Evolutionary conservation across 2,888 invertebrate species (phyloP), one percentile per base, ranked within the genome.

Genomic region (Lymantria dispar): DNA sequence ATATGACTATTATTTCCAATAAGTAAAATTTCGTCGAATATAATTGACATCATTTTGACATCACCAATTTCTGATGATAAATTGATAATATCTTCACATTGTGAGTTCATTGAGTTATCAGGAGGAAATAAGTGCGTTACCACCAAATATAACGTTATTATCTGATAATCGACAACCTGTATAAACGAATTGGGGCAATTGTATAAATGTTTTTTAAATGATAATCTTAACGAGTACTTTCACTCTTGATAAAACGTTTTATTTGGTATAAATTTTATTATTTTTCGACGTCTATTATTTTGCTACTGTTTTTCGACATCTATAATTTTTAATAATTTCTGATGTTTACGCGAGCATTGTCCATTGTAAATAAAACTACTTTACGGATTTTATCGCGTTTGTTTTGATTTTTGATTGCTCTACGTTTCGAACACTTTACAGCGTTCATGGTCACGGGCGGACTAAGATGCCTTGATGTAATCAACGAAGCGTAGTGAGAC

Each of bases 31-130:
- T 72, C 68, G 49, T 51, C 51, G 65, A 64, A 65, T 48, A 60
- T 53, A 56, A 52, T 56, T 64, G 61, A 60, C 56, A 60, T 66
- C 60, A 61, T 14, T 43, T 60, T 65, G 59, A 66, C 64, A 63
- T 70, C 61, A 74, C 40, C 51, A 54, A 47, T 58, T 58, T 58
- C 51, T 49, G 47, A 54, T 58, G 50, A 63, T 54, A 61, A 39
- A 11, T 42, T 49, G 22, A 37, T 50, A 33, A 43, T 43, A 43
- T 42, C 36, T 48, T 49, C 29, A 37, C 30, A 11, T 52, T 22
- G 39, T 50, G 48, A 67, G 46, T 60, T 60, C 49, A 54, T 54
- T 48, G 5, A 22, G 40, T 50, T 49, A 52, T 54, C 60, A 38
- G 46, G 54, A 50, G 56, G 55, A 64, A 64, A 56, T 45, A 50